Evolutionary conservation across 2,888 invertebrate genomes (phyloP), one percentile per base, ranked within the genome.

Genomic region (Hypomecis atomaria): DNA sequence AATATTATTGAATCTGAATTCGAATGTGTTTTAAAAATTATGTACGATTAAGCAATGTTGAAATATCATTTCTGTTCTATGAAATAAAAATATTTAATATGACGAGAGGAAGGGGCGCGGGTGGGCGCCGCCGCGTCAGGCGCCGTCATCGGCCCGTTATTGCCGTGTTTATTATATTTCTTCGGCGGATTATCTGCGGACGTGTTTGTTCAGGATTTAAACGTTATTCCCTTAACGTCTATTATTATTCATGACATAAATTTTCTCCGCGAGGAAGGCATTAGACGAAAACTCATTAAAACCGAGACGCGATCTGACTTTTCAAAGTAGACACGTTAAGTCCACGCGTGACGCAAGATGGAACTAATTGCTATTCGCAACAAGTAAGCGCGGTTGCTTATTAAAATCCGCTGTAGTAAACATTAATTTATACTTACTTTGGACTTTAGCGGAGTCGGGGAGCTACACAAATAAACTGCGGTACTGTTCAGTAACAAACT

Each of bases 201-300:
- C 89, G 88, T 88, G 87, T 87, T 84, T 86, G 82, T 82, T 81
- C 77, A 81, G 84, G 89, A 89, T 90, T 90, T 89, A 86, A 89
- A 87, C 88, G 87, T 81, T 86, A 82, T 83, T 85, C 84, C 83
- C 84, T 87, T 85, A 86, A 78, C 87, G 75, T 84, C 85, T 88
- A 87, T 90, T 90, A 90, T 90, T 90, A 90, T 92, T 91, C 91
- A 92, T 90, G 90, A 89, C 90, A 89, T 89, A 90, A 91, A 92
- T 91, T 90, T 89, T 86, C 86, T 84, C 82, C 76, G 85, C 86
- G 84, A 85, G 86, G 88, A 86, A 88, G 87, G 89, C 86, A 89
- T 90, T 91, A 90, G 88, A 86, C 86, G 90, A 89, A 91, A 92
- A 92, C 91, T 92, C 91, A 92, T 92, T 92, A 92, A 91, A 91